These are phyloP conservation scores for Microcebus jonahi DNA, from an alignment of 2,113 vertebrate species.

Conservation along the genomic window DNA sequence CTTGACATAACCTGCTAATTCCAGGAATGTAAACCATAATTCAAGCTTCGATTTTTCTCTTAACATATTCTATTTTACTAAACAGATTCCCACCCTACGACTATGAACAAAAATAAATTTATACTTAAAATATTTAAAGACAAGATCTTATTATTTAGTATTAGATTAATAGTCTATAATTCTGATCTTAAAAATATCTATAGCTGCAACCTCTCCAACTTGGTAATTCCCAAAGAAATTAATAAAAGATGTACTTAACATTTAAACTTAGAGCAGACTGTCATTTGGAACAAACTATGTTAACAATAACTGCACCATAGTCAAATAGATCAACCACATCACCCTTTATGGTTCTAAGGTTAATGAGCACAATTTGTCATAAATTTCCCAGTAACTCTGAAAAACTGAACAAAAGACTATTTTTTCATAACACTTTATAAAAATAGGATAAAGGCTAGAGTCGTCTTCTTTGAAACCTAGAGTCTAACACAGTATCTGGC, in stretches of 20 bases:
- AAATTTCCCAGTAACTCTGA: conserved; percentile 56
- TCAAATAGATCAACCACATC: conserved; percentile 41
- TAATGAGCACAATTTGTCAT: conserved; percentile 55
- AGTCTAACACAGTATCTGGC: neutral
- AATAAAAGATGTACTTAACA: conserved; percentile 60
- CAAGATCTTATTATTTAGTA: conserved; percentile 65
- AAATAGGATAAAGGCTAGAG: conserved; percentile 16
- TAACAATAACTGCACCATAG: conserved; percentile 27
- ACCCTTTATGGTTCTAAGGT: conserved; percentile 53
- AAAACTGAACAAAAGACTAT: neutral
- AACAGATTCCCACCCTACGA: conserved; percentile 55
- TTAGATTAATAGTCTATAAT: conserved; percentile 58
- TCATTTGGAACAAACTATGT: conserved; percentile 48
- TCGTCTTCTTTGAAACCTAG: neutral
- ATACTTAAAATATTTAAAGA: conserved; percentile 62
- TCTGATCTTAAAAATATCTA: conserved; percentile 63
- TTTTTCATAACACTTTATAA: conserved; percentile 25
- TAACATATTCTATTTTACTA: conserved; percentile 61
- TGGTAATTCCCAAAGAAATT: conserved; percentile 59
- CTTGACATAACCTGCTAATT: conserved; percentile 50
- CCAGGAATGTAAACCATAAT: conserved; percentile 60
- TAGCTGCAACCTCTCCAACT: conserved; percentile 36
- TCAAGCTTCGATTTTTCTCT: conserved; percentile 55
- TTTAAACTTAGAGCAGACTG: conserved; percentile 57
- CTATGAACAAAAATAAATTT: conserved; percentile 61